Percentiles rank a stretch among this genome's conserved stretches.
phyloP scores from a whole-genome alignment of 2,113 vertebrate genomes.

The Centrocercus urophasianus region DNA sequence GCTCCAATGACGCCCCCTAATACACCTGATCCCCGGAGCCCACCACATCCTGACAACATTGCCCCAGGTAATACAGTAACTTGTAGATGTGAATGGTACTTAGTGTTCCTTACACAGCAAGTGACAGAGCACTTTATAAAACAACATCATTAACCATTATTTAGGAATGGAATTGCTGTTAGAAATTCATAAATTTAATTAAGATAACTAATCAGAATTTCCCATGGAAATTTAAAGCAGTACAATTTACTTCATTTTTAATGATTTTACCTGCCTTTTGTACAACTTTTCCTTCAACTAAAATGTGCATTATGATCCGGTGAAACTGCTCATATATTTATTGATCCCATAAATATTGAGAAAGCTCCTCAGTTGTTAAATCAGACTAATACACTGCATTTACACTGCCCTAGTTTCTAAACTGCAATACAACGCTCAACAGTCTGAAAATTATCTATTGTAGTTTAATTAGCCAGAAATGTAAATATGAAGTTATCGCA shows the following conservation, averaged over 20 bases:
- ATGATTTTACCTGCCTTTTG: background rate
- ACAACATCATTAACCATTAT: background rate
- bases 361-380: background rate
- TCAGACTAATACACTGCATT: background rate
- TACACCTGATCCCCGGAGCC: conserved; percentile 76
- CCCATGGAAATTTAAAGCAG: background rate
- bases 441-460: background rate
- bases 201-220: background rate
- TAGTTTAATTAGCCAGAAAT: background rate
- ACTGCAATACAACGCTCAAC: background rate
- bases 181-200: background rate
- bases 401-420: background rate
- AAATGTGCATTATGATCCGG: background rate
- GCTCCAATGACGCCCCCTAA: conserved; percentile 80
- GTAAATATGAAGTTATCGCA: background rate
- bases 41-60: conserved; percentile 86
- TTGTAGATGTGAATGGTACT: background rate
- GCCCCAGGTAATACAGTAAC: conserved; percentile 84
- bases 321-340: background rate
- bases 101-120: background rate
- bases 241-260: background rate
- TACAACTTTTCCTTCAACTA: background rate
- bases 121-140: background rate
- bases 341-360: background rate
- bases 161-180: background rate